phyloP scores from a whole-genome alignment of 2,113 vertebrate genomes.

The Gymnogyps californianus region DNA sequence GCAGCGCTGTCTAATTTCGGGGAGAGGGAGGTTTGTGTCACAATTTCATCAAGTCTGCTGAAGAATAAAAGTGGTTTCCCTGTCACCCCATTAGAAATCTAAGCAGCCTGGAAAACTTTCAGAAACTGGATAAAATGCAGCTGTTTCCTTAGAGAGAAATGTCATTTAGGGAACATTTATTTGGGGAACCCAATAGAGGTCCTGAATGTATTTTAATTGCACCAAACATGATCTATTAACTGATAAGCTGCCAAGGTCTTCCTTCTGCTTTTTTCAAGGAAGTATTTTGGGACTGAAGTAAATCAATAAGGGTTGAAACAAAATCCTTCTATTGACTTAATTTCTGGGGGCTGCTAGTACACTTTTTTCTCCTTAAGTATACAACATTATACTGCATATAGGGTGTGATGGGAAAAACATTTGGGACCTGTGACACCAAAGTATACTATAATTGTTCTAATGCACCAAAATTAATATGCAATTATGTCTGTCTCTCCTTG shows the following conservation, averaged over 20 bases:
- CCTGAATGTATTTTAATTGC: conserved; percentile 39
- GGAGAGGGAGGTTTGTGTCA: background rate
- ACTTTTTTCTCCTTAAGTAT: background rate
- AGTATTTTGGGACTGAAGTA: conserved; percentile 8
- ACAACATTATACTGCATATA: background rate
- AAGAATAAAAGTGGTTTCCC: conserved; percentile 16
- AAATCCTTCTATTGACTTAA: conserved; percentile 29
- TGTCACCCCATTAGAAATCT: background rate
- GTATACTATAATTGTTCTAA: conserved; percentile 67
- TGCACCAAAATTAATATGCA: conserved; percentile 73
- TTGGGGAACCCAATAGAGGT: background rate
- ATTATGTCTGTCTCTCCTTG: conserved; percentile 64
- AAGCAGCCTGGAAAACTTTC: background rate
- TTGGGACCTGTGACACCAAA: conserved; percentile 54
- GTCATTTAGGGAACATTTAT: background rate
- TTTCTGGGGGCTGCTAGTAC: conserved; percentile 15
- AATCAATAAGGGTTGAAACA: conserved; percentile 39
- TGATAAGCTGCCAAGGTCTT: background rate
- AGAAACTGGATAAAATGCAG: conserved; percentile 5
- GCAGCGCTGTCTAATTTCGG: background rate
- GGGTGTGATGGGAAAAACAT: conserved; percentile 22
- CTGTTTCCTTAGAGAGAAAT: conserved; percentile 12
- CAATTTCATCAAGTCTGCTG: background rate
- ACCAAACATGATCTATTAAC: conserved; percentile 41
- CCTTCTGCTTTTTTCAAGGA: background rate